These are phyloP conservation scores for Rhamphomyia laevipes DNA, from an alignment of 2,888 invertebrate genomes.

Conservation along the genomic window DNA sequence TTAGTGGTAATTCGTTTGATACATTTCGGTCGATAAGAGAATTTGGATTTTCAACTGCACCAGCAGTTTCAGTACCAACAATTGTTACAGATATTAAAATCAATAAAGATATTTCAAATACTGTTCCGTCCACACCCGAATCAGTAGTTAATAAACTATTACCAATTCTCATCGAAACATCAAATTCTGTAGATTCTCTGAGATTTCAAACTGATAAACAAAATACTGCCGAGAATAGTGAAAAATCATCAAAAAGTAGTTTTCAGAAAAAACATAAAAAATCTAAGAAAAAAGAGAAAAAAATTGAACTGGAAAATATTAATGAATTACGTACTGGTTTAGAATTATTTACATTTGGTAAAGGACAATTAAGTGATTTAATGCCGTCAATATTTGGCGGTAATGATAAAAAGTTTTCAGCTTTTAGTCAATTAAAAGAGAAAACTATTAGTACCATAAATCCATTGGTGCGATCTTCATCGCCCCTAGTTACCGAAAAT, in stretches of 20 bases:
- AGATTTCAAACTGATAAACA: not conserved
- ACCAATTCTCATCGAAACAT: slow-evolving; percentile 11
- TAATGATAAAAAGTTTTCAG: not conserved
- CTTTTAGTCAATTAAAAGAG: not conserved
- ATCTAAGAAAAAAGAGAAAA: slow-evolving; percentile 21
- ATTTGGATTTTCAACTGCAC: slow-evolving; percentile 4
- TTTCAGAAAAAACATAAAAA: no score
- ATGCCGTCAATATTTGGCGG: not conserved
- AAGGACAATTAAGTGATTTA: slow-evolving; percentile 22
- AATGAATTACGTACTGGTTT: slow-evolving; percentile 30
- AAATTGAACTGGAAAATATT: slow-evolving; percentile 28
- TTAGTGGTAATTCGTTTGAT: slow-evolving; percentile 5
- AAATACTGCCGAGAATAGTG: not conserved
- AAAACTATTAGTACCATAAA: not conserved
- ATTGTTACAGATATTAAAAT: not conserved
- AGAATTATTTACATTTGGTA: slow-evolving; percentile 33
- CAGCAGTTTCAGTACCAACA: no score
- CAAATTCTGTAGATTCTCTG: slow-evolving; percentile 11
- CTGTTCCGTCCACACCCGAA: not conserved
- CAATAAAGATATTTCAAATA: slow-evolving; percentile 2
- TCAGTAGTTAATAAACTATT: not conserved
- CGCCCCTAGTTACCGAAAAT: not conserved
- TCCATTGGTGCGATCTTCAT: not conserved
- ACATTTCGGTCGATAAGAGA: slow-evolving; percentile 12
- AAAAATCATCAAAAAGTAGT: not conserved